A percentile compares a stretch with the other conserved stretches of the same genome.
Evolutionary conservation across 2,888 invertebrate genomes (phyloP).

Genomic region (Acleris literana): DNA sequence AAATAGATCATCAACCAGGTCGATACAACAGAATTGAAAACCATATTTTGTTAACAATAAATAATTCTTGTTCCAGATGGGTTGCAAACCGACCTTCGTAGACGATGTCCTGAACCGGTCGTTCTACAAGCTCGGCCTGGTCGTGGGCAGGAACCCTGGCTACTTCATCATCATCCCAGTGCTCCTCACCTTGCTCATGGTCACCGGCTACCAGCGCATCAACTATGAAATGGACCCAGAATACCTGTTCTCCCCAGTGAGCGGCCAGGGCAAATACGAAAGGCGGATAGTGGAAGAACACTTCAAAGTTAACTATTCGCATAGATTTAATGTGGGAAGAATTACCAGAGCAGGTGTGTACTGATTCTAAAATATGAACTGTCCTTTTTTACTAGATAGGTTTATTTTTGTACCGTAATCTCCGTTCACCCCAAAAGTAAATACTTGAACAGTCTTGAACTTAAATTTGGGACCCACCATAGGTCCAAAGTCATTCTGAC

Average conservation of each 20-base stretch:
- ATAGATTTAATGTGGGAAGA: slow-evolving; percentile 92
- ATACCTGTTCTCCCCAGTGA: slow-evolving; percentile 94
- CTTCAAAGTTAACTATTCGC: slow-evolving; percentile 95
- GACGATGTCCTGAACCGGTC: slow-evolving; percentile 91
- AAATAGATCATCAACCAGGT: background rate
- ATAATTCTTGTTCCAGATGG: slow-evolving; percentile 85
- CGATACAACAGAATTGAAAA: background rate
- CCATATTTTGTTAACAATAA: background rate
- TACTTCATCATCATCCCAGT: slow-evolving; percentile 95
- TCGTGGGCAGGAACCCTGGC: slow-evolving; percentile 92
- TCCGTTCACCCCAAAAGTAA: no score
- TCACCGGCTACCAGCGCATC: slow-evolving; percentile 94
- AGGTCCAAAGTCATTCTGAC: no score
- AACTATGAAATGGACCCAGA: slow-evolving; percentile 96
- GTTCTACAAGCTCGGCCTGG: slow-evolving; percentile 91
- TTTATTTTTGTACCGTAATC: no score
- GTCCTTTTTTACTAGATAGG: no score
- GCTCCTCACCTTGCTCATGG: slow-evolving; percentile 90
- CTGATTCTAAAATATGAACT: background rate
- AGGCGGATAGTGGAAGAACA: slow-evolving; percentile 91
- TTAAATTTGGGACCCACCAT: no score
- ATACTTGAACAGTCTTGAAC: no score
- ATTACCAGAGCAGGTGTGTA: slow-evolving; percentile 92
- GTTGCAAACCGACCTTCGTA: slow-evolving; percentile 88
- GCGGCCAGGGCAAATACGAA: slow-evolving; percentile 93